Evolutionary conservation across 2,113 vertebrate genomes (phyloP), one percentile per base, ranked within the genome.

Genomic region (Larimichthys crocea): DNA sequence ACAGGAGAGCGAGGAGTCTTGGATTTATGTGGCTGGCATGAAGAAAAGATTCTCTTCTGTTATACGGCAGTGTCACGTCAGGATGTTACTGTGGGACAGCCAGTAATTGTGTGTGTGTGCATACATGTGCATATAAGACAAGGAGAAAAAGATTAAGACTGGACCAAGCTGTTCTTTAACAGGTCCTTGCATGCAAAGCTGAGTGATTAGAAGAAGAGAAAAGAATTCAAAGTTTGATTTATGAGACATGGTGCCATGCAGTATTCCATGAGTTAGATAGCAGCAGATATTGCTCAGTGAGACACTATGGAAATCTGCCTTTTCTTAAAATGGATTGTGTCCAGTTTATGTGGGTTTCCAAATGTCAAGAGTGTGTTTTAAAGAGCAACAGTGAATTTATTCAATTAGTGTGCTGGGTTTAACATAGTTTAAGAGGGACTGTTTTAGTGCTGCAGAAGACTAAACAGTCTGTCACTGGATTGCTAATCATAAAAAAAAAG

Each of bases 11-110:
- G 52, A 74, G 78, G 6, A 60, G 26, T 40, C 52, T 71, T 50
- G 60, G 84, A 81, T 88, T 89, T 81, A 90, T 86, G 65, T 75
- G 71, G 85, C 69, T 89, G 80, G 89, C 88, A 84, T 61, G 44
- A 79, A 75, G 65, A 26, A 73, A 46, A 80, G 55, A 84, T 86
- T 85, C 60, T 88, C 72, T 22, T 86, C 62, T 84, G 79, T 85
- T 86, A 50, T 77, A 88, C 77, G 14, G 22, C 85, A 74, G 69
- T 83, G 81, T 90, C 85, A 86, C 31, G 49, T 88, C 71, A 85
- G 68, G 60, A 86, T 87, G 67, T 86, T 66, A 53, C 62, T 76
- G 17, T n/a, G 57, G 84, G 75, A 82, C 74, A 70, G 76, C 50
- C 79, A 81, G 44, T 66, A 67, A 82, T 75, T 81, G 44, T 68